These are phyloP conservation scores for Sphaerophoria taeniata DNA, from an alignment of 2,888 invertebrate genomes.

Conservation along the genomic window DNA sequence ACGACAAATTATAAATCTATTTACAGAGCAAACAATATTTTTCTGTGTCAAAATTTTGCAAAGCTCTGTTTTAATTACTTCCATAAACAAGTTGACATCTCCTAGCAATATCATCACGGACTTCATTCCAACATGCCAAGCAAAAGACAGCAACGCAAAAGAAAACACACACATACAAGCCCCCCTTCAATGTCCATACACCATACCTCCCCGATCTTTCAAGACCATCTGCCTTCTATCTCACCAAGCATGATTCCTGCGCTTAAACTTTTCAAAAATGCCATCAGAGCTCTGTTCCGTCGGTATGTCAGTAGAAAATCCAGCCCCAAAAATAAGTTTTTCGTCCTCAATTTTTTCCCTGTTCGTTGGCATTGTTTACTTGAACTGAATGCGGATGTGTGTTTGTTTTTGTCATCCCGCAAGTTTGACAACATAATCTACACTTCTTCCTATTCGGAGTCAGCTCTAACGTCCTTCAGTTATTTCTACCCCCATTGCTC, in stretches of 20 bases:
- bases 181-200: neutral
- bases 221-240: slow-evolving; percentile 45
- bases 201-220: neutral
- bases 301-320: slow-evolving; percentile 40
- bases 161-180: neutral
- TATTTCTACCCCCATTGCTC: slow-evolving; percentile 3
- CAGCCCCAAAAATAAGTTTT: slow-evolving; percentile 32
- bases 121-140: slow-evolving; percentile 32
- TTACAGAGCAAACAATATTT: slow-evolving; percentile 9
- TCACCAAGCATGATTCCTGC: slow-evolving; percentile 14
- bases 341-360: slow-evolving; percentile 8
- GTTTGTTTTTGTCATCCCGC: slow-evolving; percentile 30
- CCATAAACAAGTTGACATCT: slow-evolving; percentile 60
- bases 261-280: slow-evolving; percentile 54
- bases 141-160: neutral
- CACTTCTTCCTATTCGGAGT: slow-evolving; percentile 4
- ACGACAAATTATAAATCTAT: slow-evolving; percentile 8
- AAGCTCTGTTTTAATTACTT: slow-evolving; percentile 59
- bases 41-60: slow-evolving; percentile 5
- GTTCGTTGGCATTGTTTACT: slow-evolving; percentile 4
- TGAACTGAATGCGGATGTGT: slow-evolving; percentile 11
- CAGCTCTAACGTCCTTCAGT: neutral
- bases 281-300: slow-evolving; percentile 49
- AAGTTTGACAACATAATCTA: slow-evolving; percentile 71
- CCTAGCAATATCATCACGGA: slow-evolving; percentile 20